Evolutionary conservation across 2,797 vertebrate genomes (phyloP), one percentile per base, ranked within the genome.

Genomic region (Silurus aristotelis): DNA sequence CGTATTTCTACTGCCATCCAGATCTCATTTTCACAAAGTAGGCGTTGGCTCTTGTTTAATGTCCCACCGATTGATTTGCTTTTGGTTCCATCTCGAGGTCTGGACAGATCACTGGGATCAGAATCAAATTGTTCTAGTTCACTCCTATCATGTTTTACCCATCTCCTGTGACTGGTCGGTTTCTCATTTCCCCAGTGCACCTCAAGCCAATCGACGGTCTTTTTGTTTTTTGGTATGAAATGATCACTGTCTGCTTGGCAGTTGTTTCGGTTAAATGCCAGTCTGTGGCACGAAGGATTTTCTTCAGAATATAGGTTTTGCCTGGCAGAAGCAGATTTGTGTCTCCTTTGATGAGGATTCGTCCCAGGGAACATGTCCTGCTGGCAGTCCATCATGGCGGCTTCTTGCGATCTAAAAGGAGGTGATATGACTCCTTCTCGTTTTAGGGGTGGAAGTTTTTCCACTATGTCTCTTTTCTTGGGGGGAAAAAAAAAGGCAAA

Each of bases 271-370:
- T 87, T 89, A 58, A 68, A 48, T 55, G 83, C 71, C 80, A 93
- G 93, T 85, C 87, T 93, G 87, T 95, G 93, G 87, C 87, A 89
- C 83, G 97, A 91, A 5, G 96, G 95, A 89, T 97, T 89, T 84
- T 79, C 71, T 60, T 88, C 52, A 64, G 76, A 77, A 20, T 71
- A 15, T 22, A 63, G 66, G 81, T 84, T 85, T 63, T 52, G 68
- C 76, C 75, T 85, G 31, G 64, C 86, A 52, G 71, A 90, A 82
- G 87, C 82, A 71, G 87, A 90, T 85, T 46, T 87, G 80, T 88
- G 48, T 38, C 31, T 73, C 72, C 77, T 87, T 88, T 90, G 56
- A 84, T 86, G 76, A 84, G 79, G 87, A 5, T 71, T 25, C 64
- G 82, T 85, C 14, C 91, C 84, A 70, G 71, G 68, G 4, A 27